phyloP scores from a whole-genome alignment of 2,797 vertebrate species.

The Bradypodion ventrale region DNA sequence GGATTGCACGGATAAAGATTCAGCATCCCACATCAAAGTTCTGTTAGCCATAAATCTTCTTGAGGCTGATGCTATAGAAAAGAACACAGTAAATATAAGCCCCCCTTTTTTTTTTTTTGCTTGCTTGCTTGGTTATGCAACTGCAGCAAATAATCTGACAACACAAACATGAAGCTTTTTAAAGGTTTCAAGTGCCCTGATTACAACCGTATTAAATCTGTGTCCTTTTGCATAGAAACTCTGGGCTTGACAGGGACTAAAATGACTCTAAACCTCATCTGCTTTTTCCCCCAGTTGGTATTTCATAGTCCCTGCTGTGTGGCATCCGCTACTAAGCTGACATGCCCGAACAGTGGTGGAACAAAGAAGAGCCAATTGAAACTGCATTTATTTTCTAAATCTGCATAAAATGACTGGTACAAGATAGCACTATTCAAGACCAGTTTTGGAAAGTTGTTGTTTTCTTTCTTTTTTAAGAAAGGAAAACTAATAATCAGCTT shows the following conservation, averaged over 20 bases:
- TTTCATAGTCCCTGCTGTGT: slow-evolving; percentile 68
- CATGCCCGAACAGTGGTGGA: slow-evolving; percentile 65
- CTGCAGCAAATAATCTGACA: slow-evolving; percentile 64
- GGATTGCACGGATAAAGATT: slow-evolving; percentile 35
- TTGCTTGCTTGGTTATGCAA: slow-evolving; percentile 47
- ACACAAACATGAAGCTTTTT: slow-evolving; percentile 58
- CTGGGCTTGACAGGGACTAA: slow-evolving; percentile 68
- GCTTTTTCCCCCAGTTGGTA: slow-evolving; percentile 54
- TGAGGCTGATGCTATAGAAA: slow-evolving; percentile 36
- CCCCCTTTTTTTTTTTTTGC: not conserved
- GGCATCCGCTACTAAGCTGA: slow-evolving; percentile 70
- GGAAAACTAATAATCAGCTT: slow-evolving; percentile 48
- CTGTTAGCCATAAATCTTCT: slow-evolving; percentile 14
- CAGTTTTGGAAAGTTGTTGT: slow-evolving; percentile 59
- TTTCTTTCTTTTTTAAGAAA: slow-evolving; percentile 26
- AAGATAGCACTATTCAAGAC: slow-evolving; percentile 55
- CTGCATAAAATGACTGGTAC: slow-evolving; percentile 68
- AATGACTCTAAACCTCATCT: slow-evolving; percentile 65
- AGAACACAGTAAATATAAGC: slow-evolving; percentile 25
- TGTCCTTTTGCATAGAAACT: slow-evolving; percentile 65
- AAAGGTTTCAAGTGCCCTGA: slow-evolving; percentile 69
- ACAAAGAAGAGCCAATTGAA: slow-evolving; percentile 66
- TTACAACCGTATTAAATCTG: slow-evolving; percentile 71
- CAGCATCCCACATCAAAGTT: slow-evolving; percentile 30
- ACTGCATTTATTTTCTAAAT: slow-evolving; percentile 73